phyloP scores from a whole-genome alignment of 2,113 vertebrate genomes.

The human (Homo sapiens) region GRCh38 chr13:103865501-103866000 shows the following conservation, averaged over 20 bases:
- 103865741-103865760: background rate
- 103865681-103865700: background rate
- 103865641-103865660: background rate
- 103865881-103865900: slow-evolving; percentile 51
- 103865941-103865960: background rate
- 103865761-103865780: slow-evolving; percentile 24
- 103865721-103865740: background rate
- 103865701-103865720: background rate
- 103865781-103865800: background rate
- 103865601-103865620: background rate
- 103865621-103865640: background rate
- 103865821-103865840: slow-evolving; percentile 36
- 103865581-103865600: background rate
- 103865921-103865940: background rate
- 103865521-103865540: too few species aligned
- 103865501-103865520: background rate
- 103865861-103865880: slow-evolving; percentile 55
- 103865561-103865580: background rate
- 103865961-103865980: background rate
- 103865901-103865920: slow-evolving; percentile 23
- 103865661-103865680: background rate
- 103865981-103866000: background rate
- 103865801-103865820: slow-evolving; percentile 31
- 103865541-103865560: background rate
- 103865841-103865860: slow-evolving; percentile 16